Evolutionary conservation across 2,113 vertebrate genomes (phyloP).

Genomic region (Taxidea taxus): DNA sequence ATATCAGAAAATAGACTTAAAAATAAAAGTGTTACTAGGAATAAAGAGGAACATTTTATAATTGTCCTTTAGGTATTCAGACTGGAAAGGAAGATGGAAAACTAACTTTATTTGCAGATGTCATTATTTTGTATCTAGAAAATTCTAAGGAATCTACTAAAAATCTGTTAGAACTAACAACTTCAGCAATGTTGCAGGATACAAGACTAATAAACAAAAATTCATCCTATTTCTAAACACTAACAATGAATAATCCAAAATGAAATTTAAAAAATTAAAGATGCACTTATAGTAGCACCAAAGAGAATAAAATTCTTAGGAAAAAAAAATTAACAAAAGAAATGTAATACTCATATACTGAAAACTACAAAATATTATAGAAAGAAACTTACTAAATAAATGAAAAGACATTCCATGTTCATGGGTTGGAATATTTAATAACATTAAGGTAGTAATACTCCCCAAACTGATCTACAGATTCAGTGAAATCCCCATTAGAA

Average conservation of each 20-base stretch:
- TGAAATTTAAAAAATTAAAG: background rate
- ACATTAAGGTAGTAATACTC: background rate
- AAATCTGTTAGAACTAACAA: background rate
- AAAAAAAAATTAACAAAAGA: background rate
- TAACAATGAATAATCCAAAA: background rate
- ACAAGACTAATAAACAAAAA: background rate
- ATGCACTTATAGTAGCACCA: background rate
- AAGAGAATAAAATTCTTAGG: background rate
- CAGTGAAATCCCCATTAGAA: background rate
- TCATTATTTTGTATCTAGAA: background rate
- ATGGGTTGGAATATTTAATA: background rate
- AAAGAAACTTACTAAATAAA: slow-evolving; percentile 15
- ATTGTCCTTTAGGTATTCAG: background rate
- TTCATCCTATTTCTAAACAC: background rate
- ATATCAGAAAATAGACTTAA: background rate
- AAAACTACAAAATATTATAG: background rate
- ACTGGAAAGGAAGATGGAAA: background rate
- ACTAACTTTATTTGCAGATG: background rate
- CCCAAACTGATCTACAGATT: background rate
- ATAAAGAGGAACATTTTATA: background rate
- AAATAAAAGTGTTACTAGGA: background rate
- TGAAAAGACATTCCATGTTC: background rate
- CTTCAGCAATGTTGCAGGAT: background rate
- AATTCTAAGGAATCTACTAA: background rate
- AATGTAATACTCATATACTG: background rate